These are phyloP conservation scores for Cryptotermes secundus DNA, from an alignment of 1,140 invertebrate genomes.

Conservation along the genomic window DNA sequence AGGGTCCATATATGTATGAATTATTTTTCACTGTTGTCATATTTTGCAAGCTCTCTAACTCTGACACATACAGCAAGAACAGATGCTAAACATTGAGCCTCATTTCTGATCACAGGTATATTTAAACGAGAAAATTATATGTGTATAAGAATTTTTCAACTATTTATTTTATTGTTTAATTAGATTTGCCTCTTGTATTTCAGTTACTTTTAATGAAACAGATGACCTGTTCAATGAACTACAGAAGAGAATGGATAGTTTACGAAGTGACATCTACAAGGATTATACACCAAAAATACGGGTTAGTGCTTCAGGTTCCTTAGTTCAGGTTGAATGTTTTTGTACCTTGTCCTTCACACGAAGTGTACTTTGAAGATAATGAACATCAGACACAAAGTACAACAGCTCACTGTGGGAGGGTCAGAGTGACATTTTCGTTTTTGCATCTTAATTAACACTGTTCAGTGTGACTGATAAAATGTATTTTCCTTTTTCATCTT, in stretches of 20 bases:
- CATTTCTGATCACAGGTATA: not conserved
- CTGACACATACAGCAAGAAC: not conserved
- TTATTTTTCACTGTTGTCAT: not conserved
- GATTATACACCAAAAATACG: constrained; percentile 19
- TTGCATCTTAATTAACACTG: too few relatives aligned
- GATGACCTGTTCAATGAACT: not conserved
- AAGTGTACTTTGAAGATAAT: too few relatives aligned
- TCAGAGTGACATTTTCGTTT: too few relatives aligned
- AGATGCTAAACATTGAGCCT: not conserved
- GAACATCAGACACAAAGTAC: too few relatives aligned
- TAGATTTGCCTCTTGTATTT: not conserved
- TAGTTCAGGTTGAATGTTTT: too few relatives aligned
- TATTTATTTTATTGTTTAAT: not conserved
- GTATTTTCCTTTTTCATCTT: too few relatives aligned
- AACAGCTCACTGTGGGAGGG: too few relatives aligned
- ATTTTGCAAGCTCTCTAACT: not conserved
- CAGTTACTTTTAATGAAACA: not conserved
- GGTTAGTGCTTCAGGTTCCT: not conserved
- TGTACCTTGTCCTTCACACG: not conserved
- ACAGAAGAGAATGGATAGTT: constrained; percentile 22
- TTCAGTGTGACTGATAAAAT: too few relatives aligned
- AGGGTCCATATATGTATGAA: not conserved
- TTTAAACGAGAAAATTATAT: not conserved
- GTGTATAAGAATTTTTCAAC: not conserved
- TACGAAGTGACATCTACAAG: constrained; percentile 14